Evolutionary conservation across 2,888 invertebrate genomes (phyloP), one percentile per base, ranked within the genome.

Genomic region (Chelonus formosanus): DNA sequence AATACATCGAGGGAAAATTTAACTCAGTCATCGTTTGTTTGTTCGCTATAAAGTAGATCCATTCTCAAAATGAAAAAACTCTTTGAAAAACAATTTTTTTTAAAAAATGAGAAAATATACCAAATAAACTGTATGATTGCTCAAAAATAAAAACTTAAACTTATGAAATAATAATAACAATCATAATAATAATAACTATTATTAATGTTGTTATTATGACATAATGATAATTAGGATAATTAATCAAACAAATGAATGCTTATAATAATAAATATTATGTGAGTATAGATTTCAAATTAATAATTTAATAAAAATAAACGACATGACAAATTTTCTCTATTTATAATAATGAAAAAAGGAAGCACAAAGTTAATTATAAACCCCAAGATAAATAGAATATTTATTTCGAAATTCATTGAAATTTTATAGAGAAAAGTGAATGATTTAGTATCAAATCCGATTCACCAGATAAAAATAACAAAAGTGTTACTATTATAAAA

Each of bases 261-360:
- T 48, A 20, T 10, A 6, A 48, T 48, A 10, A 31, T 31, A 48
- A 48, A 48, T 48, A 20, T 48, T 20, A 48, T 63, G 5, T 20
- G 5, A 48, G 31, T 48, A 48, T n/a, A 6, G 7, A 72, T 71
- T 69, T 59, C 20, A 63, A 71, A 73, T 71, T 71, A 67, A 67
- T 70, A 70, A 75, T 73, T 70, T 71, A 73, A 73, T 70, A 3
- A 10, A 10, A 57, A 68, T 20, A 20, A 20, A 20, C 20, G 20
- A 20, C 20, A 20, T 20, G 20, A 20, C 20, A 20, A 20, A 20
- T 20, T 20, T 20, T 20, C 20, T 20, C 20, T 20, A 20, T 20
- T 20, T 2, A 20, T 1, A 20, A 20, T 20, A 1, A 20, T 20
- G 20, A 20, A 20, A 20, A 20, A 20, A 20, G 20, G 20, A 20